These are phyloP conservation scores for Tauraco hartlaubi DNA, from an alignment of 2,797 vertebrate genomes.

Conservation along the genomic window DNA sequence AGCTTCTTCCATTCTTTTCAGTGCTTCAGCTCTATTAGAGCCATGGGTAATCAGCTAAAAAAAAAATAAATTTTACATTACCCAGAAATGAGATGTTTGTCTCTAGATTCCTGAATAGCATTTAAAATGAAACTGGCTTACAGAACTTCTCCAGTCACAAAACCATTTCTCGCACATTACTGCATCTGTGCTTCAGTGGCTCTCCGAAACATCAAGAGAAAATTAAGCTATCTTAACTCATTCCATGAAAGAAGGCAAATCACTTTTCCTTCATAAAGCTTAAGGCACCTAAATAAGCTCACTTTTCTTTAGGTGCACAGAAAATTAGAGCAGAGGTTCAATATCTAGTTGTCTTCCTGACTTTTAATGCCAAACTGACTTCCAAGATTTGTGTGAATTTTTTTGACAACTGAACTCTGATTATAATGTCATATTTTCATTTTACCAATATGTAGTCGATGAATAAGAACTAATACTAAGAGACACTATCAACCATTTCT, in stretches of 20 bases:
- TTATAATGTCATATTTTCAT: background rate
- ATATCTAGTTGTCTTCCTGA: background rate
- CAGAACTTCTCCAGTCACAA: background rate
- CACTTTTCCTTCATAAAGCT: background rate
- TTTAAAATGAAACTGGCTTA: background rate
- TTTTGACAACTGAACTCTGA: background rate
- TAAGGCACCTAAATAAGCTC: background rate
- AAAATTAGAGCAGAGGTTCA: background rate
- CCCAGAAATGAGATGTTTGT: background rate
- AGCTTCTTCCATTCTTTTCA: conserved; percentile 90
- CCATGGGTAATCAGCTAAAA: conserved; percentile 89
- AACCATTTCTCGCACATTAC: background rate
- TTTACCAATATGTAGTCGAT: background rate
- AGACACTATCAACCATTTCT: background rate
- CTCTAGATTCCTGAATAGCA: background rate
- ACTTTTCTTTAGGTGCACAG: background rate
- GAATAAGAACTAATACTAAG: background rate
- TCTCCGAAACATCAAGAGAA: background rate
- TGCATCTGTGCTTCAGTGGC: background rate
- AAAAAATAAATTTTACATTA: background rate
- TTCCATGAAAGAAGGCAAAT: background rate
- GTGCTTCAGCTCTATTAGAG: conserved; percentile 89
- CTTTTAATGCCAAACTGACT: background rate
- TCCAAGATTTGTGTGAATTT: background rate
- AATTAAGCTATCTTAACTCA: background rate